Percentiles rank a stretch among this genome's conserved stretches.
Evolutionary conservation across 1,140 invertebrate species (phyloP).

Genomic region (Bombus terrestris): DNA sequence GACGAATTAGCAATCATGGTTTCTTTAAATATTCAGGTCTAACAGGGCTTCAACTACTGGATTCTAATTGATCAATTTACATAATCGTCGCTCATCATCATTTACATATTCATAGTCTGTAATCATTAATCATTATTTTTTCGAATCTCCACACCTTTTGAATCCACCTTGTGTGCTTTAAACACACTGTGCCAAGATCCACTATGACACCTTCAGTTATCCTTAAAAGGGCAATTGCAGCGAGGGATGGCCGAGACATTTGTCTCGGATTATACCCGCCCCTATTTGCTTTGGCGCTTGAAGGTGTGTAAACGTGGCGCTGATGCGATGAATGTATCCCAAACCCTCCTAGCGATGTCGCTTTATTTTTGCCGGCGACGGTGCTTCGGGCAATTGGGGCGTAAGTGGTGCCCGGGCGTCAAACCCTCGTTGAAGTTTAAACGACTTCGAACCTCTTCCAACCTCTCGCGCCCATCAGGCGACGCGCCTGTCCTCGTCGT

Average conservation of each 20-base stretch:
- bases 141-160: no score
- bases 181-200: background rate
- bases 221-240: background rate
- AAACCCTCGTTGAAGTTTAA: slow-evolving; percentile 65
- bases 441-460: slow-evolving; percentile 62
- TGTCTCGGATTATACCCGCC: background rate
- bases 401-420: slow-evolving; percentile 50
- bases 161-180: background rate
- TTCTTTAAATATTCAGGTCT: no score
- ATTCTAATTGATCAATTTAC: no score
- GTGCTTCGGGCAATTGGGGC: slow-evolving; percentile 53
- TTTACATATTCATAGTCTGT: no score
- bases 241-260: background rate
- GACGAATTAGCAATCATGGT: no score
- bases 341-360: background rate
- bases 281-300: background rate
- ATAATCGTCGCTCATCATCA: no score
- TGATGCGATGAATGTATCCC: background rate
- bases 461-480: slow-evolving; percentile 39
- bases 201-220: background rate
- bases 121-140: no score
- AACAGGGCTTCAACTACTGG: no score
- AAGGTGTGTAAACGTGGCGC: background rate
- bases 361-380: slow-evolving; percentile 5
- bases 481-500: slow-evolving; percentile 21